Evolutionary conservation across 2,888 invertebrate species (phyloP), one percentile per base, ranked within the genome.

Genomic region (Halocaridina rubra): DNA sequence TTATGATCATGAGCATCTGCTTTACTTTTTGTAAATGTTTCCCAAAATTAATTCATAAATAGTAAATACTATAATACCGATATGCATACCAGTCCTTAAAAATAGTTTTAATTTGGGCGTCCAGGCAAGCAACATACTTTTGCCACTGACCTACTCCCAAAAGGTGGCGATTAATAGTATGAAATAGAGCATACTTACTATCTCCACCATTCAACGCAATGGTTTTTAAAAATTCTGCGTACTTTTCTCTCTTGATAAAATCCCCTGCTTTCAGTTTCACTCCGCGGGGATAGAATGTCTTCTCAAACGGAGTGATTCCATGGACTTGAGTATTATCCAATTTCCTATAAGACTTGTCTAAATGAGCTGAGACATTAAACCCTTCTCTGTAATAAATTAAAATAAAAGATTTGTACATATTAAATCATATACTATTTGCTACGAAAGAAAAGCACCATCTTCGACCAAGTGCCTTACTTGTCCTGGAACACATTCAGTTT

Each of bases 231-330:
- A 84, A 57, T 2, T 84, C 19, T 1, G 74, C 84, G 67, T 74
- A 84, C 3, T 84, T 64, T 16, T 79, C 79, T 27, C 84, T 46
- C 22, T 32, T 27, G 4, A 84, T 64, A 24, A 57, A 75, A 29
- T 27, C 67, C 16, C 79, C 79, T 46, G 79, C 39, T 57, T 75
- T 53, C 4, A 84, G 32, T 74, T 29, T 79, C 72, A 67, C 24
- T n/a, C 84, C 79, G 16, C 72, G 71, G 5, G 84, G 84, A 64
- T 72, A 79, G 78, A 84, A 78, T 10, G 78, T 78, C n/a, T 72
- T 46, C n/a, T 79, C 64, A 46, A 84, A 84, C n/a, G 33, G 69
- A 16, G 84, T 79, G n/a, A 72, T 72, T 13, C 74, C 84, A 24
- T 32, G 30, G 1, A 33, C 33, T 13, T 71, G 53, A 0, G 72